Conservation (phyloP, 2,888 invertebrate species). For the Volucella inanis region DNA sequence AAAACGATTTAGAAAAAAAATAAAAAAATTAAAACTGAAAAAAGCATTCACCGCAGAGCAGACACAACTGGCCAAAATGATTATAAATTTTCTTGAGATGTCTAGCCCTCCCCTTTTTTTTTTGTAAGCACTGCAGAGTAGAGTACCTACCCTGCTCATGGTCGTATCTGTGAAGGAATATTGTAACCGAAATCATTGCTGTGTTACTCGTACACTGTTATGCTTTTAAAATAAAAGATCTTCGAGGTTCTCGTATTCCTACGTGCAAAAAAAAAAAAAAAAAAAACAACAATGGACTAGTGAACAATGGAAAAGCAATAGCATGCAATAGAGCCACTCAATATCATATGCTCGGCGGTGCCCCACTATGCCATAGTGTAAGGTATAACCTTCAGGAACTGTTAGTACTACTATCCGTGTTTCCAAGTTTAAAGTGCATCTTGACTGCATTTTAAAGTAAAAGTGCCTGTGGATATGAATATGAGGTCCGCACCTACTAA, state of each 20-base stretch:
- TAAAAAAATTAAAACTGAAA: conserved; percentile 2
- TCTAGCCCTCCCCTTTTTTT: background rate
- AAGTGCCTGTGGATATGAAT: no score
- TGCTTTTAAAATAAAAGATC: background rate
- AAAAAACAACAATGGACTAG: no score
- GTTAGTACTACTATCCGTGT: no score
- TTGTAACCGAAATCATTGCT: conserved; percentile 3
- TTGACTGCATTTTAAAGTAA: no score
- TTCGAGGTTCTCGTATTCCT: background rate
- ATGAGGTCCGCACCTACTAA: no score
- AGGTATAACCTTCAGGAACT: no score
- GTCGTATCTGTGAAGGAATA: no score
- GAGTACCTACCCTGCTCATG: no score
- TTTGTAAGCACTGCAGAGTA: background rate
- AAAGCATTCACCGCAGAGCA: conserved; percentile 45
- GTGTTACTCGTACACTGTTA: background rate
- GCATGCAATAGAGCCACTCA: background rate
- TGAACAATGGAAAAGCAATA: background rate
- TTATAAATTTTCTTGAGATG: conserved; percentile 55
- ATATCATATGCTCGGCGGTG: background rate
- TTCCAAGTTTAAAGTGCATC: no score
- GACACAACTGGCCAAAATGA: conserved; percentile 53
- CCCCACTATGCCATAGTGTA: no score
- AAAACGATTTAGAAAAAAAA: conserved; percentile 20
- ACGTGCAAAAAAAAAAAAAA: background rate